phyloP scores from a whole-genome alignment of 1,140 invertebrate species.

The Trichomalopsis sarcophagae region DNA sequence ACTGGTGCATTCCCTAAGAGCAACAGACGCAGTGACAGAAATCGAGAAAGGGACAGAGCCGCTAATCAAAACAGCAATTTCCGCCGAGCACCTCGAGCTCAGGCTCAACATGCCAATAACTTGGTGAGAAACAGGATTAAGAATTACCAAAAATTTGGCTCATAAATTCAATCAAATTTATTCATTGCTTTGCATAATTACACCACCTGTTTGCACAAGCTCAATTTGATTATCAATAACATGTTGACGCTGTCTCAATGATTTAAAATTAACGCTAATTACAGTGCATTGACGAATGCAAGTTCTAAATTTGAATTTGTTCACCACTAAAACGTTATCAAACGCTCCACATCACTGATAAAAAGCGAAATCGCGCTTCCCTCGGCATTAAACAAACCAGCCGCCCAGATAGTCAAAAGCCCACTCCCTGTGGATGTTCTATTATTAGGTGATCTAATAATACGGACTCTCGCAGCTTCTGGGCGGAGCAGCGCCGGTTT shows the following conservation, averaged over 20 bases:
- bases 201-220: neutral
- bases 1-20: constrained; percentile 69
- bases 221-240: neutral
- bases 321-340: too few relatives aligned
- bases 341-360: neutral
- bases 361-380: neutral
- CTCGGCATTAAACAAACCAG: neutral
- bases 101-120: constrained; percentile 65
- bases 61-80: constrained; percentile 56
- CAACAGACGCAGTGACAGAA: constrained; percentile 66
- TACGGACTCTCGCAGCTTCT: constrained; percentile 16
- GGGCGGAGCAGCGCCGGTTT: neutral
- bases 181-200: neutral
- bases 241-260: neutral
- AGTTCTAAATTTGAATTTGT: too few relatives aligned
- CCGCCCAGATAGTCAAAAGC: neutral
- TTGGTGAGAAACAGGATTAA: constrained; percentile 58
- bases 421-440: neutral
- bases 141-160: neutral
- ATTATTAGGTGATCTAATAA: constrained; percentile 34
- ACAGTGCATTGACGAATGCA: too few relatives aligned
- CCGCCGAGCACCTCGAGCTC: constrained; percentile 10
- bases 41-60: constrained; percentile 64
- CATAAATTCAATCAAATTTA: neutral
- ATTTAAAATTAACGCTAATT: too few relatives aligned